A percentile compares a stretch with the other conserved stretches of the same genome.
Conservation (phyloP, 2,888 invertebrate species). For the Cephus rjabovi region DNA sequence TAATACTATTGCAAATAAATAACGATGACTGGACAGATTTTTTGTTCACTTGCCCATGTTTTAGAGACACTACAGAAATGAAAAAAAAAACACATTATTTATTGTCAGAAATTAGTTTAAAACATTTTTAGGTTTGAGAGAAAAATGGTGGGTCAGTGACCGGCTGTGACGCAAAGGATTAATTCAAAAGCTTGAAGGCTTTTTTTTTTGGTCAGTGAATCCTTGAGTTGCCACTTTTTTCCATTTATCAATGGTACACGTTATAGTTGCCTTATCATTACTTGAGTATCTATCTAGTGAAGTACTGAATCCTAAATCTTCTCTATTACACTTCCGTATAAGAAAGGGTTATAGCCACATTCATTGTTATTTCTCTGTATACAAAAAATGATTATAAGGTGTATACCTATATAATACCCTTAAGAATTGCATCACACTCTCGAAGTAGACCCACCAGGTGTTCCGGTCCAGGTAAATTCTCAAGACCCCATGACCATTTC, state of each 20-base stretch:
- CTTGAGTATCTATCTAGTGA: not conserved
- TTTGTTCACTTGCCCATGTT: no score
- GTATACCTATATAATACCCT: slow-evolving; percentile 3
- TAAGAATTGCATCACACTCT: slow-evolving; percentile 52
- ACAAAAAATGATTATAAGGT: not conserved
- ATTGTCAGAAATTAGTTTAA: no score
- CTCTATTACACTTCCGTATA: not conserved
- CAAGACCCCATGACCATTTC: slow-evolving; percentile 22
- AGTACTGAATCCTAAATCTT: not conserved
- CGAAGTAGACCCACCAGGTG: slow-evolving; percentile 43
- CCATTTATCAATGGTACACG: not conserved
- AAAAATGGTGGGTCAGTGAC: no score
- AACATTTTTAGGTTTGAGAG: no score
- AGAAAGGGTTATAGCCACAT: not conserved
- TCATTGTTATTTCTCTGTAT: not conserved
- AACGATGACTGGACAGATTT: no score
- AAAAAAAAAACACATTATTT: no score
- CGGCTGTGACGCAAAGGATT: no score
- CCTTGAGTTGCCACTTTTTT: not conserved
- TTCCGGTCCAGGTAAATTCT: slow-evolving; percentile 20
- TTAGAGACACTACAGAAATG: no score
- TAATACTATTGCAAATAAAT: no score
- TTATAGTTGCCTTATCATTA: not conserved
- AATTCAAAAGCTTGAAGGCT: not conserved
- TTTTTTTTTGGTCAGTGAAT: not conserved